Base-by-base conservation (phyloP, 2,113 vertebrate genomes). In the Rhinogobius similis region DNA sequence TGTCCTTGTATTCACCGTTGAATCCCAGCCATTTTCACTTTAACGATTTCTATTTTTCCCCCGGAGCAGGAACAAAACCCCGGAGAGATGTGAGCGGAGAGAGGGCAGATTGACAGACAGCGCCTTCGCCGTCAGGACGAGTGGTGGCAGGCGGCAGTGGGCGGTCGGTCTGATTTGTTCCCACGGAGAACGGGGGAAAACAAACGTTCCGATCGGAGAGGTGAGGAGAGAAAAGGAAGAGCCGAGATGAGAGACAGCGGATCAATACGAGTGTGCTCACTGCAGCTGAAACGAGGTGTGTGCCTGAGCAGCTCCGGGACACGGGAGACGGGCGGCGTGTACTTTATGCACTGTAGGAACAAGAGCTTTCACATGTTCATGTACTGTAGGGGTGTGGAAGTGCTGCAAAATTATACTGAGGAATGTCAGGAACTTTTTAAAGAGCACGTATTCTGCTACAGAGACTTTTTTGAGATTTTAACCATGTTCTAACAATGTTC, bases 71-170 rank as follows among this genome's bases (percentile, higher is more conserved):
- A 55, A 67, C 61, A 14, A 48, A 66, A 72, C 68, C 64, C 21
- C 16, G 72, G 16, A 24, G 38, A 16, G 39, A 41, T 23, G 10
- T n/a, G 18, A 20, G 36, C 0, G 20, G 36, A 26, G 10, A 39
- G n/a, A 10, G 48, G 29, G 63, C 55, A 71, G 79, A 85, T 50
- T 70, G 80, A 82, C 83, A 65, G 77, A 73, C 62, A 36, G 46
- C 23, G 68, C 70, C 71, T 26, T 21, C 46, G 10, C 46, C 8
- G 10, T n/a, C 46, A 48, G 44, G 44, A 48, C 6, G 44, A 39
- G 2, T 20, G 36, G 29, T 36, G 84, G 78, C 73, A 70, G 71
- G 77, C 77, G 77, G 78, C 46, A 59, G 84, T 56, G 73, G 77
- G 48, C 62, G 75, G 67, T 38, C 11, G 9, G 41, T 82, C 53